phyloP scores from a whole-genome alignment of 2,888 invertebrate genomes.

The Microctonus aethiopoides region DNA sequence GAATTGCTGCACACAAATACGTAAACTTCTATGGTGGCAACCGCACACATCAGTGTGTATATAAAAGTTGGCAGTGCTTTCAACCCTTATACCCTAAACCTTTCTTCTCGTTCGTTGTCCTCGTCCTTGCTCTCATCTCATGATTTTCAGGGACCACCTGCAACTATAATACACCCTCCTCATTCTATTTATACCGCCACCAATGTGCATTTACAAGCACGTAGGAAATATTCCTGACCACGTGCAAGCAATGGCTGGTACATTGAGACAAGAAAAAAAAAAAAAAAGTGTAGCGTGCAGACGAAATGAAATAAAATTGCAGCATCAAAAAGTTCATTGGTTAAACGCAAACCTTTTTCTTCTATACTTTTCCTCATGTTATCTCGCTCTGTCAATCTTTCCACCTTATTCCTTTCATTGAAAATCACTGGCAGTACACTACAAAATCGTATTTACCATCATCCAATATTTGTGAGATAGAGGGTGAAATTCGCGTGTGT shows the following conservation, averaged over 20 bases:
- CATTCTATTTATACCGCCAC: background rate
- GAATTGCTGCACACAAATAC: constrained; percentile 1
- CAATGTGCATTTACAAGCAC: background rate
- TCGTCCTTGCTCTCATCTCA: background rate
- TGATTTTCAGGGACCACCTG: constrained; percentile 14
- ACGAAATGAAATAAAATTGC: background rate
- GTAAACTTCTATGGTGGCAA: background rate
- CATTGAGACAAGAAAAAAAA: background rate
- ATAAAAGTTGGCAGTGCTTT: constrained; percentile 14
- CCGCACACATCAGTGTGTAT: background rate
- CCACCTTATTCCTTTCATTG: background rate
- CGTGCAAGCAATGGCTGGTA: background rate
- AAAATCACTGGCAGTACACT: background rate
- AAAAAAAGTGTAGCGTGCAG: background rate
- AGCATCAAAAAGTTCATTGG: background rate
- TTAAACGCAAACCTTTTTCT: background rate
- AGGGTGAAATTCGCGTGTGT: constrained; percentile 12
- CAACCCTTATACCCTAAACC: background rate
- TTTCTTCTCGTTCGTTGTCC: background rate
- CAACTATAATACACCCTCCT: background rate
- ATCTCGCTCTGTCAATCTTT: background rate
- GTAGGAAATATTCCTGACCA: background rate
- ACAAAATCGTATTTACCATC: constrained; percentile 44
- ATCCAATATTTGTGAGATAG: constrained; percentile 44
- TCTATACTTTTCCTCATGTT: background rate